These are phyloP conservation scores for Malaclemys terrapin DNA, from an alignment of 2,113 vertebrate species.

Conservation along the genomic window DNA sequence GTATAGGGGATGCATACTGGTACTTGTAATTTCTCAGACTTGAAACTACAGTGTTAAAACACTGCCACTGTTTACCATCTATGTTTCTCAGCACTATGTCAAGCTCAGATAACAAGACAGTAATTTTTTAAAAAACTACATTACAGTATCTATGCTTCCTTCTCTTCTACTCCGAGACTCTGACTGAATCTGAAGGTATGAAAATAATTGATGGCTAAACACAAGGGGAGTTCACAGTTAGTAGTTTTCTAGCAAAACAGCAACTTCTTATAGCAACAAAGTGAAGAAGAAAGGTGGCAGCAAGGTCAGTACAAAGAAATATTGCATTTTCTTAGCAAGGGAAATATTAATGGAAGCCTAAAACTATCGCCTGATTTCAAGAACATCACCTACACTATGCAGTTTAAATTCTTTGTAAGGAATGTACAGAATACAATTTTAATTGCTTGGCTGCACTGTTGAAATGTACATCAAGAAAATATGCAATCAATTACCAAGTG, in stretches of 20 bases:
- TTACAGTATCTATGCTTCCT: slow-evolving; percentile 59
- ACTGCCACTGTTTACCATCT: slow-evolving; percentile 77
- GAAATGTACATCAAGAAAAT: slow-evolving; percentile 49
- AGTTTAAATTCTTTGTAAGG: slow-evolving; percentile 47
- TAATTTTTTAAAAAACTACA: slow-evolving; percentile 56
- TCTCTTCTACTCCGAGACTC: slow-evolving; percentile 38
- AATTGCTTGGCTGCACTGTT: slow-evolving; percentile 62
- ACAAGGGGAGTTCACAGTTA: slow-evolving; percentile 83
- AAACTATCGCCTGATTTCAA: slow-evolving; percentile 68
- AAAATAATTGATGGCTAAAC: slow-evolving; percentile 85
- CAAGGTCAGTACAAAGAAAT: slow-evolving; percentile 85
- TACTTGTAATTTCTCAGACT: slow-evolving; percentile 79
- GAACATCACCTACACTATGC: slow-evolving; percentile 42
- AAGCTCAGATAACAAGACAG: slow-evolving; percentile 63
- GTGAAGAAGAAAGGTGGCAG: slow-evolving; percentile 82
- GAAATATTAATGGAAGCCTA: slow-evolving; percentile 63
- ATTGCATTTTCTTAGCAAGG: slow-evolving; percentile 76
- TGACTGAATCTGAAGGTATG: slow-evolving; percentile 70
- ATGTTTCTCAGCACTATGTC: slow-evolving; percentile 72
- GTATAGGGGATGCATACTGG: slow-evolving; percentile 58
- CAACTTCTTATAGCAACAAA: slow-evolving; percentile 86
- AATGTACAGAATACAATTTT: slow-evolving; percentile 54
- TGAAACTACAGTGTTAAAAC: slow-evolving; percentile 67
- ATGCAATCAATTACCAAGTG: slow-evolving; percentile 12
- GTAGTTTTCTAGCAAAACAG: slow-evolving; percentile 85